Percentiles rank a stretch among this genome's conserved stretches.
Evolutionary conservation across 2,797 vertebrate species (phyloP).

Genomic region (Rhinichthys osculus): DNA sequence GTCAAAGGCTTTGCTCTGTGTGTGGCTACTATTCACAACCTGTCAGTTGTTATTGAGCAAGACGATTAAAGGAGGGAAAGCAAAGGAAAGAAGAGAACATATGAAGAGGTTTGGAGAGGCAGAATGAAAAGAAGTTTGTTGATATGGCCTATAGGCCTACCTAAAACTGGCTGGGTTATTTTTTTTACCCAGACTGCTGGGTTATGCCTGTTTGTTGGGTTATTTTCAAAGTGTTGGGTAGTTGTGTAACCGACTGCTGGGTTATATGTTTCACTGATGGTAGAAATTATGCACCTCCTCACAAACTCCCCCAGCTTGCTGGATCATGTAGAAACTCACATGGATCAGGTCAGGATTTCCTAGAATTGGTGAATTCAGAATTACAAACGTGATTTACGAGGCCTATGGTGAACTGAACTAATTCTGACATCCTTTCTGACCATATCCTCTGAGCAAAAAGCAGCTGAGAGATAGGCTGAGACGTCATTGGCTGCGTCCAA

Average conservation of each 20-base stretch:
- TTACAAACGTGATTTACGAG: not conserved
- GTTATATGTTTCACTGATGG: not conserved
- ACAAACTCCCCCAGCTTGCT: not conserved
- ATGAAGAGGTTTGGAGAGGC: slow-evolving; percentile 18
- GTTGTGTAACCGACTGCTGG: not conserved
- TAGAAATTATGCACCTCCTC: not conserved
- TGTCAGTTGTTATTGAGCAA: slow-evolving; percentile 30
- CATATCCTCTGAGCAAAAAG: too few relatives aligned
- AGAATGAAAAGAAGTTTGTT: not conserved
- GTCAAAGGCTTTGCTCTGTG: slow-evolving; percentile 39
- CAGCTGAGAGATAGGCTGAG: too few relatives aligned
- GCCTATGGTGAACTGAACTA: not conserved
- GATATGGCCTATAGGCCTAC: not conserved
- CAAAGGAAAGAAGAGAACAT: not conserved
- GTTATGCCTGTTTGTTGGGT: not conserved
- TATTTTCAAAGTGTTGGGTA: not conserved
- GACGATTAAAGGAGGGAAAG: not conserved
- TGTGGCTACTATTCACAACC: slow-evolving; percentile 50
- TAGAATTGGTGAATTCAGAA: not conserved
- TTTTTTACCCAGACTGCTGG: not conserved
- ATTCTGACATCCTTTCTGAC: not conserved
- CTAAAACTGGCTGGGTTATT: not conserved
- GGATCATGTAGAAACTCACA: not conserved
- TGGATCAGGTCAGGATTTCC: not conserved
- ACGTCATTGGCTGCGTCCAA: too few relatives aligned